Percentiles rank a stretch among this genome's conserved stretches.
These are phyloP conservation scores for Pseudopleuronectes americanus DNA, from an alignment of 2,797 vertebrate genomes.

Conservation along the genomic window DNA sequence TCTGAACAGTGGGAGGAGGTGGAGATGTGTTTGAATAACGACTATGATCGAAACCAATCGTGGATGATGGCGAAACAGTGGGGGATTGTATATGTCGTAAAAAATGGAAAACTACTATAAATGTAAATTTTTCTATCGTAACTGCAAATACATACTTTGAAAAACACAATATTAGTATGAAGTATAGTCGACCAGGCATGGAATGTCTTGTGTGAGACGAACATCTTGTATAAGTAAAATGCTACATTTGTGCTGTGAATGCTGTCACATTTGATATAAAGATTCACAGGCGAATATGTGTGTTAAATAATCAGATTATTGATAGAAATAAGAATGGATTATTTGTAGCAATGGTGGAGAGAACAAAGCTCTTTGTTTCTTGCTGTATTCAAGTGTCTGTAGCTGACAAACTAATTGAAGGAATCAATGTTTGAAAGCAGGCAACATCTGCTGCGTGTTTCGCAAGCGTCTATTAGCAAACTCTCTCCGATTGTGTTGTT, in stretches of 20 bases:
- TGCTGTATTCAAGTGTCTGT: background rate
- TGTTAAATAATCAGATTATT: background rate
- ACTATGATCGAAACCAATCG: too few species aligned
- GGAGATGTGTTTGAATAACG: too few species aligned
- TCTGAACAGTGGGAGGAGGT: too few species aligned
- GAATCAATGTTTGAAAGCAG: constrained; percentile 1
- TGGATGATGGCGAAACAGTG: too few species aligned
- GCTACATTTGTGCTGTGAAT: background rate
- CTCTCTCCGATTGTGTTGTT: constrained; percentile 30
- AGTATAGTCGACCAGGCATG: too few species aligned
- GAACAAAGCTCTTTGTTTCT: background rate
- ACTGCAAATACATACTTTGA: too few species aligned
- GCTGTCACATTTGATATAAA: too few species aligned
- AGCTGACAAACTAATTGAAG: background rate
- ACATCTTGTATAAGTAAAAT: background rate
- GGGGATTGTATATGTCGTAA: too few species aligned
- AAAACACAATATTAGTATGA: too few species aligned
- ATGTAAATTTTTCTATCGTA: too few species aligned
- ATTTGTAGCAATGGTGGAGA: background rate
- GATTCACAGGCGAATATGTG: background rate
- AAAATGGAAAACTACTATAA: too few species aligned
- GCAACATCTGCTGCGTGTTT: constrained; percentile 13
- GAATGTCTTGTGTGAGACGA: too few species aligned
- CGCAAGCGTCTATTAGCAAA: background rate
- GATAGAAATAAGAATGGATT: background rate